Conservation (phyloP, 2,113 vertebrate species). For the Romanogobio albipinnatus region DNA sequence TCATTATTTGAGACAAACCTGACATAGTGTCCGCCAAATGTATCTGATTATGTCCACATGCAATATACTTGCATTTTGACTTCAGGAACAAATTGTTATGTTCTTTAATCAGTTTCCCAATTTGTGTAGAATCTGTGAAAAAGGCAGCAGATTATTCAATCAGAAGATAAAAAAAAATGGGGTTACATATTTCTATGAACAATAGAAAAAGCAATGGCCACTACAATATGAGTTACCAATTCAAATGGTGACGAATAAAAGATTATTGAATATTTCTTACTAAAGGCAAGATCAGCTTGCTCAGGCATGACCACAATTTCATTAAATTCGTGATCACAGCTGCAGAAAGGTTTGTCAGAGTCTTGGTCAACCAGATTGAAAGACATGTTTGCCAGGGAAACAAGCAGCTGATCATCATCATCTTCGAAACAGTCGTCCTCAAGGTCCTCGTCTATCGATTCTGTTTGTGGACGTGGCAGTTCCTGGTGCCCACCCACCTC, state of each 20-base stretch:
- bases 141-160: background rate
- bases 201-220: background rate
- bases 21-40: background rate
- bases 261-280: conserved; percentile 55
- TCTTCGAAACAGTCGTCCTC: background rate
- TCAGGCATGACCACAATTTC: conserved; percentile 65
- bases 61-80: background rate
- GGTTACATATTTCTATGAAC: background rate
- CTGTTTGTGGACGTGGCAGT: background rate
- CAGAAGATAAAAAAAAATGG: background rate
- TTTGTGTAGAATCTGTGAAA: conserved; percentile 13
- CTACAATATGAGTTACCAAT: background rate
- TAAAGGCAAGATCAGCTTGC: conserved; percentile 58
- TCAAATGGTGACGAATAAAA: background rate
- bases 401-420: conserved; percentile 57
- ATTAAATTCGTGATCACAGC: conserved; percentile 56
- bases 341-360: conserved; percentile 22
- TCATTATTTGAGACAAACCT: conserved; percentile 27
- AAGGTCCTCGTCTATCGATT: accelerated
- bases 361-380: conserved; percentile 68
- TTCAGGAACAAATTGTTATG: background rate
- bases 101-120: background rate
- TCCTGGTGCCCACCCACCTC: background rate
- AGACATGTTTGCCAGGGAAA: conserved; percentile 67
- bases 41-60: background rate